Conservation (phyloP, 2,888 invertebrate genomes). For the Odontomyia ornata region DNA sequence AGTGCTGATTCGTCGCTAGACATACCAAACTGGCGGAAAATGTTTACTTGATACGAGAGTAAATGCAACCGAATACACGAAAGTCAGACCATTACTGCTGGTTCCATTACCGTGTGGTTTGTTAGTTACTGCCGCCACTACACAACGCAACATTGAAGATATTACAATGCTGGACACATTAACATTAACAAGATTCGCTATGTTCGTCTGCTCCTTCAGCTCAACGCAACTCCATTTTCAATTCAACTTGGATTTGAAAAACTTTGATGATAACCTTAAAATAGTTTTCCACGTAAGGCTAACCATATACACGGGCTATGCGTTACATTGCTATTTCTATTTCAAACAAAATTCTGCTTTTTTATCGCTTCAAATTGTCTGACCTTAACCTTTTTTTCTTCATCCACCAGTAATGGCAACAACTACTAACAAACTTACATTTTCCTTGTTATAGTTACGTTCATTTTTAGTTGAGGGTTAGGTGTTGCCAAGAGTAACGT, state of each 20-base stretch:
- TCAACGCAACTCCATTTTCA: constrained; percentile 5
- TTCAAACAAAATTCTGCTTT: not conserved
- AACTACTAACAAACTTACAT: too few relatives aligned
- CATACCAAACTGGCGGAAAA: not conserved
- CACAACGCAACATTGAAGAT: not conserved
- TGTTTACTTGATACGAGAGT: not conserved
- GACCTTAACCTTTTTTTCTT: constrained; percentile 6
- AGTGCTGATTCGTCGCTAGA: not conserved
- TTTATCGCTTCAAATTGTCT: not conserved
- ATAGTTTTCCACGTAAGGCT: not conserved
- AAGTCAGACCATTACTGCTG: not conserved
- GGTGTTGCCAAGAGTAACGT: too few relatives aligned
- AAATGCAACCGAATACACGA: not conserved
- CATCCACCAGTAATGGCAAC: not conserved
- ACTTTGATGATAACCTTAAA: constrained; percentile 10
- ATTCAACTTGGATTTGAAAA: not conserved
- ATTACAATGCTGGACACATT: not conserved
- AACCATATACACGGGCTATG: not conserved
- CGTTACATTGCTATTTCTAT: not conserved
- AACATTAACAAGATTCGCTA: too few relatives aligned
- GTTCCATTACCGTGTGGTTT: not conserved
- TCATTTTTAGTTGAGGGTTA: too few relatives aligned
- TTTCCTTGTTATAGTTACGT: too few relatives aligned
- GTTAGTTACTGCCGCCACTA: not conserved
- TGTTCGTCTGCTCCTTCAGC: not conserved